Evolutionary conservation across 1,140 invertebrate species (phyloP), one percentile per base, ranked within the genome.

Genomic region (Fragariocoptes setiger): DNA sequence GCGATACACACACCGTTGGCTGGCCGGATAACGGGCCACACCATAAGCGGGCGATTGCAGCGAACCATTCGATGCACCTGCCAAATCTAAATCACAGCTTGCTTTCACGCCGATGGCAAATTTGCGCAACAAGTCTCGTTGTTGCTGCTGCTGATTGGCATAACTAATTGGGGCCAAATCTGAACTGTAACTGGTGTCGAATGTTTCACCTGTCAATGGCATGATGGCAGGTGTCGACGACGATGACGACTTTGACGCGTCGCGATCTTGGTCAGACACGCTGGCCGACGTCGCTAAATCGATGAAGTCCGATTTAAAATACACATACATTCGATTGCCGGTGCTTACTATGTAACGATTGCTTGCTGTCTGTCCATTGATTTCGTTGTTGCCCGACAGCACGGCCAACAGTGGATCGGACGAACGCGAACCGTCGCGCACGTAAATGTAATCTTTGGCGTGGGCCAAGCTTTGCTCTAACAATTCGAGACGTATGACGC

Each of bases 71-170:
- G 64, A 60, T 2, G 74, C 69, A n/a, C n/a, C n/a, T 17, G 70
- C 66, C 22, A 83, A 70, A 2, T 74, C 76, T 12, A 59, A 48
- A 36, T 54, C 51, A 45, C 58, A 61, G 8, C 58, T 58, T 60
- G 80, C 75, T 37, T 74, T 74, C 49, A 79, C 83, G 46, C 74
- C 68, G 48, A 88, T 72, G 47, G 74, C 76, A 55, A 88, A 90
- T n/a, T 85, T 85, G 51, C 73, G 71, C n/a, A n/a, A n/a, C n/a
- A n/a, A n/a, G n/a, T n/a, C n/a, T n/a, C n/a, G n/a, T n/a, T n/a
- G n/a, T 49, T 69, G 70, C 0, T 74, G 76, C 53, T 82, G n/a
- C n/a, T n/a, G n/a, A n/a, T n/a, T n/a, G n/a, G n/a, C n/a, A n/a
- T n/a, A n/a, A n/a, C n/a, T n/a, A n/a, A n/a, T n/a, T n/a, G n/a